Conservation (phyloP, 1,140 invertebrate species). For the Acromyrmex charruanus region DNA sequence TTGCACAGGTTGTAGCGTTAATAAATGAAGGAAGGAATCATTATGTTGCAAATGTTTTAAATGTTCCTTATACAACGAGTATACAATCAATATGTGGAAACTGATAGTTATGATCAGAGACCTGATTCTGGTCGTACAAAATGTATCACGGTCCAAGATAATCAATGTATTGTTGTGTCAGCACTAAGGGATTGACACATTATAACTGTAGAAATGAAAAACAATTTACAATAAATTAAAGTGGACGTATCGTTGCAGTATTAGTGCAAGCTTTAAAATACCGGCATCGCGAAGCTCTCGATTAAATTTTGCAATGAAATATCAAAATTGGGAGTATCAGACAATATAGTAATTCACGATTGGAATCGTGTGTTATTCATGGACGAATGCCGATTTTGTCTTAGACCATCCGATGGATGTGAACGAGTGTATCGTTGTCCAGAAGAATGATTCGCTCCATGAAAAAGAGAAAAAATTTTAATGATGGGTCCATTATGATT, state of each 20-base stretch:
- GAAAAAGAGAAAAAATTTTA: not conserved
- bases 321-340: no score
- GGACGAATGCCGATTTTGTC: no score
- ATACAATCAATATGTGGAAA: not conserved
- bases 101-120: not conserved
- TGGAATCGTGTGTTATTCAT: no score
- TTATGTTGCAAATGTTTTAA: slow-evolving; percentile 15
- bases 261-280: no score
- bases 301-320: no score
- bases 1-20: not conserved
- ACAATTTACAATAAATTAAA: no score
- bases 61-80: slow-evolving; percentile 17
- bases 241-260: no score
- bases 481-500: not conserved
- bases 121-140: slow-evolving; percentile 2
- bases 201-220: no score
- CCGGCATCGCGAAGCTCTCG: no score
- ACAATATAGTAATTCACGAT: no score
- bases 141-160: slow-evolving; percentile 8
- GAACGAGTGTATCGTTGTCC: not conserved
- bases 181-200: no score
- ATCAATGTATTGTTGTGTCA: no score
- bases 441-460: not conserved
- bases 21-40: slow-evolving; percentile 9
- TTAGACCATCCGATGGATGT: not conserved